Evolutionary conservation across 2,113 vertebrate genomes (phyloP), one percentile per base, ranked within the genome.

Genomic region (Perca flavescens): DNA sequence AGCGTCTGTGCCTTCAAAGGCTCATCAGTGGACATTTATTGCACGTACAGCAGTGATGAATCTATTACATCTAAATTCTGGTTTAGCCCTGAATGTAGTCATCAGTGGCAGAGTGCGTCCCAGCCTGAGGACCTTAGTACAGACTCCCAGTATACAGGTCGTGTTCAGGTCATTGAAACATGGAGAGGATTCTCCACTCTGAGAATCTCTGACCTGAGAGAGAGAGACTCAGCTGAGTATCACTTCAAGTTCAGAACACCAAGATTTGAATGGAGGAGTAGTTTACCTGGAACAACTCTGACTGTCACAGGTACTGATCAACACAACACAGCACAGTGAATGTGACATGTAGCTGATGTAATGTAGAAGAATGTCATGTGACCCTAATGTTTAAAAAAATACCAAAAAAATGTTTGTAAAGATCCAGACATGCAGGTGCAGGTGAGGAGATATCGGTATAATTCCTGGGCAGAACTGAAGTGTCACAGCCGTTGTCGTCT

Each of bases 1-100:
- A 36, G 11, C 19, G 40, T 83, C 58, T 86, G 84, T 53, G 62
- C 74, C 50, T 52, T 82, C 25, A 78, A 15, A 64, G 84, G 84
- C 28, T 78, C 79, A 7, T 46, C 79, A 34, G 79, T 82, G 43
- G 3, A 82, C 63, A 82, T 86, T 36, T 77, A 68, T 5, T 50
- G 43, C 12, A 19, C 1, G 0, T 81, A 62, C 21, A 56, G 0
- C 12, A n/a, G 15, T 15, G 0, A 12, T 50, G 0, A 6, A 12
- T 0, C 1, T 13, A 9, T 28, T 15, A 3, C 0, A 21, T 52
- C 47, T 52, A 56, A 7, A 6, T 63, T 56, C 21, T 86, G 84
- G 84, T 75, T 56, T 47, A 76, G 1, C 5, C 11, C 2, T 68
- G 25, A 7, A 13, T 34, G 7, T 6, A 3, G 15, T 28, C 2